Conservation (phyloP, 2,113 vertebrate genomes). For the Litocranius walleri region DNA sequence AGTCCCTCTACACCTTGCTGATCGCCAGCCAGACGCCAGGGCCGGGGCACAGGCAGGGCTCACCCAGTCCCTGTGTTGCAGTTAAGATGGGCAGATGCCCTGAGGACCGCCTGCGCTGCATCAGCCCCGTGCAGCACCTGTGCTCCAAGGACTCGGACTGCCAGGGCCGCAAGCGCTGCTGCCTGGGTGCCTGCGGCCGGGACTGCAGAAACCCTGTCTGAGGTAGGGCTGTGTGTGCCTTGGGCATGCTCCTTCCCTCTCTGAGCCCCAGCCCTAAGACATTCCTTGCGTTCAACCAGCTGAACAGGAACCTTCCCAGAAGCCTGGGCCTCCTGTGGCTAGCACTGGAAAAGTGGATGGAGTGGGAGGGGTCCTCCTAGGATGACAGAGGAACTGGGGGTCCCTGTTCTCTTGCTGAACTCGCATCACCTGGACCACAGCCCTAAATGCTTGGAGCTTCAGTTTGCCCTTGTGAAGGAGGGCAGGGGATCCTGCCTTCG, state of each 20-base stretch:
- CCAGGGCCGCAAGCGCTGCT: not conserved
- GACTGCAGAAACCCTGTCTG: slow-evolving; percentile 53
- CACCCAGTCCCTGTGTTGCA: slow-evolving; percentile 36
- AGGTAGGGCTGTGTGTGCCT: not conserved
- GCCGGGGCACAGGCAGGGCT: not conserved
- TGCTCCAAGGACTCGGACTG: slow-evolving; percentile 43
- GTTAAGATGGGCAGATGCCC: slow-evolving; percentile 60
- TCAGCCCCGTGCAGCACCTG: slow-evolving; percentile 44
- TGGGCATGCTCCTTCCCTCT: not conserved
- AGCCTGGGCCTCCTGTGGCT: not conserved
- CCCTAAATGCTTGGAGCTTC: not conserved
- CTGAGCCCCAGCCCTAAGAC: not conserved
- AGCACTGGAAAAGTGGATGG: not conserved
- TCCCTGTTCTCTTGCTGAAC: not conserved
- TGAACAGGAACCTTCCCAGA: not conserved
- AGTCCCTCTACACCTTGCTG: not conserved
- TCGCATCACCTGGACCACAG: not conserved
- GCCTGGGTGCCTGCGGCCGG: slow-evolving; percentile 42
- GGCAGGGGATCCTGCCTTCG: not conserved
- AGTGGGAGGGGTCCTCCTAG: not conserved
- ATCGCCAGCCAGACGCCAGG: not conserved
- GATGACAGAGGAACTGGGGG: not conserved
- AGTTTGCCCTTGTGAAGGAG: not conserved
- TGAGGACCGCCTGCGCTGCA: not conserved
- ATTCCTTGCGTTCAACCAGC: not conserved